These are phyloP conservation scores for Nephila pilipes DNA, from an alignment of 1,140 invertebrate genomes.

Conservation along the genomic window DNA sequence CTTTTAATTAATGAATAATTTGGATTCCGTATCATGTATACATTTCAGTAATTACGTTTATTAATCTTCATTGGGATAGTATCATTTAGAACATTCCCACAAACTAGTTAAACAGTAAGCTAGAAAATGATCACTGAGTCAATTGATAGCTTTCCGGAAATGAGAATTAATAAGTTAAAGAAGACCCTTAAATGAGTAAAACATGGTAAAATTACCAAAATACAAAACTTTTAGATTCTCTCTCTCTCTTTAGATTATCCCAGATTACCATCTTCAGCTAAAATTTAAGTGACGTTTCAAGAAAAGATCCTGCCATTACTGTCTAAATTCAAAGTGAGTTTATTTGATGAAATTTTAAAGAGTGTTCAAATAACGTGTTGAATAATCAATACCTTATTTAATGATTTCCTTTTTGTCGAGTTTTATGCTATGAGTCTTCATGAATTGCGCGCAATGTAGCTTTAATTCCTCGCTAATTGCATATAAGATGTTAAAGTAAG, in stretches of 20 bases:
- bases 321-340: constrained; percentile 25
- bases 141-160: neutral
- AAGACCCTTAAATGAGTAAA: neutral
- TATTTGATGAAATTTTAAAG: constrained; percentile 61
- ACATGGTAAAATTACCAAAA: neutral
- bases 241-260: constrained; percentile 34
- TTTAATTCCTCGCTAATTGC: constrained; percentile 59
- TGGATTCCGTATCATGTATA: neutral
- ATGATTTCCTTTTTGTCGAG: constrained; percentile 15
- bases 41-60: constrained; percentile 1
- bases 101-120: neutral
- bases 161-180: constrained; percentile 20
- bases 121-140: neutral
- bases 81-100: constrained; percentile 3
- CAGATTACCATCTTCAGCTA: neutral
- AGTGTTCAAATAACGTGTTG: constrained; percentile 51
- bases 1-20: constrained; percentile 5
- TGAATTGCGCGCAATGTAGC: constrained; percentile 19
- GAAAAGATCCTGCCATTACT: constrained; percentile 15
- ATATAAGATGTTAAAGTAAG: constrained; percentile 46
- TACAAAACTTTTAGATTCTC: constrained; percentile 9
- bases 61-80: neutral
- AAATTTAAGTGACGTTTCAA: constrained; percentile 28
- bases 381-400: constrained; percentile 58
- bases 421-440: constrained; percentile 32